Base-by-base conservation (phyloP, 64 coral and sea anemone genomes). In the Pachyseris speciosa region DNA sequence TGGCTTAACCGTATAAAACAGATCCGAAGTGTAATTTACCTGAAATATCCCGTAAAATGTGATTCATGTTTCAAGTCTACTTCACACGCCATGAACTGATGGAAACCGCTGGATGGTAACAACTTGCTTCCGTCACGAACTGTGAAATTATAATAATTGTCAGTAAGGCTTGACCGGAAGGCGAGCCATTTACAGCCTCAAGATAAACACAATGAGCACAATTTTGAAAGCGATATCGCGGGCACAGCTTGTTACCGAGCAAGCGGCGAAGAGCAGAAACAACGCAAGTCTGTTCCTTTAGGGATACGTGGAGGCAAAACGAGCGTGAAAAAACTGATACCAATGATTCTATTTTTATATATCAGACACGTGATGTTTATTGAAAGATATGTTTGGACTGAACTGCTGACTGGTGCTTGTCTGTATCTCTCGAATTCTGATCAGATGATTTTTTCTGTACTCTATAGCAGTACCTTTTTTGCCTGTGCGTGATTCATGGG, bases 41-140 rank as follows among this genome's bases (percentile, higher is more conserved):
- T 58, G 77, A 60, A 63, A 81, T 81, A 61, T 81, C 53, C 17
- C 53, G 77, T 9, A 81, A 34, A 81, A 81, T 37, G 19, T 81
- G 77, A 39, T 33, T 81, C 77, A 81, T 81, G 20, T 39, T 37
- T 37, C 3, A 59, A 22, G 15, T 39, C n/a, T 37, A 9, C 12
- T n/a, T 40, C 77, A 63, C 30, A 36, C 2, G 24, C 52, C 77
- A 81, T 61, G 53, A 61, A 63, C 16, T 74, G 40, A 37, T 28
- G 32, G 32, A 5, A 27, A 30, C 29, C 11, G 50, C 50, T n/a
- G 19, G 75, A 4, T 6, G n/a, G 3, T 34, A 10, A 19, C 13
- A 61, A 39, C 67, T 39, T 15, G 31, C 12, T 40, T 55, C 77
- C 77, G 53, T 41, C 77, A 63, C 16, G 33, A 19, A 30, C 40